phyloP scores from a whole-genome alignment of 2,113 vertebrate species.

The Epinephelus moara region DNA sequence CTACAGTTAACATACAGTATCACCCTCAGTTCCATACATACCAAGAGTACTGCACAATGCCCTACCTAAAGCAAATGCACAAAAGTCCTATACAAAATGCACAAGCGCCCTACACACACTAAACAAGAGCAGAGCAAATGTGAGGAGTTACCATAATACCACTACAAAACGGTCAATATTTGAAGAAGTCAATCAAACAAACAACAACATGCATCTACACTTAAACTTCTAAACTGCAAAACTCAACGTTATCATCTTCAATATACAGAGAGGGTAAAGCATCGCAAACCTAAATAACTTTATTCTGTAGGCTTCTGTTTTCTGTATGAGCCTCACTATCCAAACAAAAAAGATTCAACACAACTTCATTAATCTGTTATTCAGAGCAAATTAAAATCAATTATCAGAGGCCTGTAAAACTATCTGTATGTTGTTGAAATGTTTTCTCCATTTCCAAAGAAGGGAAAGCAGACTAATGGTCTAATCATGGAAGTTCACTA shows the following conservation, averaged over 20 bases:
- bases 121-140: not conserved
- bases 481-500: conserved; percentile 24
- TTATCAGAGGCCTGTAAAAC: not conserved
- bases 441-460: conserved; percentile 3
- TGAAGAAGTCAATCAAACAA: not conserved
- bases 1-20: no score
- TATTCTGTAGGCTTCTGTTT: not conserved
- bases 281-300: not conserved
- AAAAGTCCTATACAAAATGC: no score
- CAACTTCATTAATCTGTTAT: not conserved
- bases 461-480: not conserved
- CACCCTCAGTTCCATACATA: no score
- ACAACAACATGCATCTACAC: not conserved
- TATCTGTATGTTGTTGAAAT: not conserved
- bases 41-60: no score
- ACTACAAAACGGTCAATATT: not conserved
- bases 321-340: no score
- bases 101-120: no score
- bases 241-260: not conserved
- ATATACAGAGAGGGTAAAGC: not conserved
- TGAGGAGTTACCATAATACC: not conserved
- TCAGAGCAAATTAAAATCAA: not conserved
- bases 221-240: not conserved
- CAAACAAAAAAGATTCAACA: not conserved
- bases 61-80: no score